Percentiles rank a stretch among this genome's conserved stretches.
These are phyloP conservation scores for Andrena praecox DNA, from an alignment of 2,888 invertebrate species.

Conservation along the genomic window DNA sequence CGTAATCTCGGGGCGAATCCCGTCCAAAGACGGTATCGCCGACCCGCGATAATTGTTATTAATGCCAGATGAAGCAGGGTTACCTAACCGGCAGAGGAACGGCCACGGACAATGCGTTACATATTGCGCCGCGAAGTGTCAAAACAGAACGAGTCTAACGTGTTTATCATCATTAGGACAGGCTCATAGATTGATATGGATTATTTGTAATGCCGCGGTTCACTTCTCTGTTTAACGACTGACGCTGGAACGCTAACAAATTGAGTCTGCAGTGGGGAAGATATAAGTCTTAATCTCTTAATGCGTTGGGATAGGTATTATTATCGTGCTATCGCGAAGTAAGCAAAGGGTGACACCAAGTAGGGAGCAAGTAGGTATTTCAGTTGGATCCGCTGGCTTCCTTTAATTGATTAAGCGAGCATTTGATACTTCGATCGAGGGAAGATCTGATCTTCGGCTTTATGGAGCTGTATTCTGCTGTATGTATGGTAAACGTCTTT, in stretches of 20 bases:
- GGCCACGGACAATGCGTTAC: conserved; percentile 37
- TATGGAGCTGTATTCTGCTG: no score
- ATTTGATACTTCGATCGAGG: no score
- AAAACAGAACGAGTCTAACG: conserved; percentile 27
- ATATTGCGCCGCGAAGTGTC: conserved; percentile 15
- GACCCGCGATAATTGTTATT: conserved; percentile 45
- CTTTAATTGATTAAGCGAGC: no score
- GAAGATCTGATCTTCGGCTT: no score
- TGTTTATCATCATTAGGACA: conserved; percentile 39
- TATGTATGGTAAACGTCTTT: no score
- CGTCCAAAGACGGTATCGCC: conserved; percentile 7
- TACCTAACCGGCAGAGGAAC: conserved; percentile 22
- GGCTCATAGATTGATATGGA: background rate
- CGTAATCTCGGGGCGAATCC: conserved; percentile 35
- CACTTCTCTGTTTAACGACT: background rate
- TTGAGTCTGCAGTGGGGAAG: background rate
- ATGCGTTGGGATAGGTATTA: background rate
- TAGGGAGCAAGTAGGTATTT: no score
- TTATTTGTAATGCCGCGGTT: conserved; percentile 1
- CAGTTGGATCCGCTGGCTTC: no score
- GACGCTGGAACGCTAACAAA: background rate
- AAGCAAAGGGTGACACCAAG: no score
- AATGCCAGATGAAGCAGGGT: conserved; percentile 37
- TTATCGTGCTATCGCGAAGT: no score
- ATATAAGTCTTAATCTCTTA: background rate